Evolutionary conservation across 1,140 invertebrate genomes (phyloP).

Genomic region (Tenebrio molitor): DNA sequence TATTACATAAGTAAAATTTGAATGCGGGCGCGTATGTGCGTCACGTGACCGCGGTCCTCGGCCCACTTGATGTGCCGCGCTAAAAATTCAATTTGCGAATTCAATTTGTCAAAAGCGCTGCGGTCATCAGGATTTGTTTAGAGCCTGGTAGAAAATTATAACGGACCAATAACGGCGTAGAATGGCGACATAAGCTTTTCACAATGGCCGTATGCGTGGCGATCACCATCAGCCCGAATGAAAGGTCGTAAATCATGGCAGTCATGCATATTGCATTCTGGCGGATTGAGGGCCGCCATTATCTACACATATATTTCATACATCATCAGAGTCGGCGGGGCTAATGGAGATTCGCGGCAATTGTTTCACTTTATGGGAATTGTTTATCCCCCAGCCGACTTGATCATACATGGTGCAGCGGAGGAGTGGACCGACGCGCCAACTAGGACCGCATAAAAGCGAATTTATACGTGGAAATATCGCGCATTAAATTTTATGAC

Average conservation of each 20-base stretch:
- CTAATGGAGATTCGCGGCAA: slow-evolving; percentile 54
- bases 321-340: slow-evolving; percentile 49
- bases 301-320: slow-evolving; percentile 57
- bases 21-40: slow-evolving; percentile 4
- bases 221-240: slow-evolving; percentile 43
- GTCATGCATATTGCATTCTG: slow-evolving; percentile 54
- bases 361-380: slow-evolving; percentile 54
- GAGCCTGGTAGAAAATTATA: slow-evolving; percentile 24
- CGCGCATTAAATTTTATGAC: slow-evolving; percentile 58
- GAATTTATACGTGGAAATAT: slow-evolving; percentile 58
- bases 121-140: slow-evolving; percentile 38
- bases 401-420: slow-evolving; percentile 48
- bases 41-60: background rate
- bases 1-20: slow-evolving; percentile 38
- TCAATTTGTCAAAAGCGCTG: slow-evolving; percentile 34
- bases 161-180: slow-evolving; percentile 41
- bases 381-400: slow-evolving; percentile 43
- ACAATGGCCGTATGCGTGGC: slow-evolving; percentile 1
- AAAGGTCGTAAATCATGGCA: slow-evolving; percentile 49
- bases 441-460: slow-evolving; percentile 51
- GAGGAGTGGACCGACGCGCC: slow-evolving; percentile 27
- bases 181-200: slow-evolving; percentile 42
- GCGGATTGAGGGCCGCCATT: slow-evolving; percentile 49
- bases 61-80: background rate
- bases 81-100: slow-evolving; percentile 35